These are phyloP conservation scores for Chrysocyon brachyurus DNA, from an alignment of 2,797 vertebrate genomes.

Conservation along the genomic window DNA sequence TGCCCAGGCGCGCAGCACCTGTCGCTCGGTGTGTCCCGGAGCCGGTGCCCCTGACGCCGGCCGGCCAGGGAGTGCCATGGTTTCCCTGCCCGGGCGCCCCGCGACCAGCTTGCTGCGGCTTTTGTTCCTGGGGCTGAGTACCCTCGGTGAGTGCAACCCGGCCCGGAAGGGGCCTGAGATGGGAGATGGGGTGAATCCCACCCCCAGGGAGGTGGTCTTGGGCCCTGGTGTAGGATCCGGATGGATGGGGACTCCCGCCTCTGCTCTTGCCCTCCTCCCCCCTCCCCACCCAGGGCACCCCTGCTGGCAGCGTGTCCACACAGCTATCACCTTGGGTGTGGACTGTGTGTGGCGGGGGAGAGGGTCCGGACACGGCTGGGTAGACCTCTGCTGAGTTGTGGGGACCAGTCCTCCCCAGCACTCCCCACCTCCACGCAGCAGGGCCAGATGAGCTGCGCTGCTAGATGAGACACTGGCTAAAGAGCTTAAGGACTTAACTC, in stretches of 20 bases:
- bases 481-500: constrained; percentile 83
- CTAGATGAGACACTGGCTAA: constrained; percentile 76
- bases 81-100: neutral
- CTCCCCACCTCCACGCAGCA: neutral
- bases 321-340: neutral
- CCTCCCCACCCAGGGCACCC: neutral
- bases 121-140: constrained; percentile 79
- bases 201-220: neutral
- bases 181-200: neutral
- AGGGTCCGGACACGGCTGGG: neutral
- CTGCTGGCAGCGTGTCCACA: neutral
- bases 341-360: neutral
- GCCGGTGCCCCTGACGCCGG: neutral
- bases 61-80: constrained; percentile 72
- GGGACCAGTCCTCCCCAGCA: neutral
- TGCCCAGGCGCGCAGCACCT: constrained; percentile 41
- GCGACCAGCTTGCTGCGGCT: constrained; percentile 31
- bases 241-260: neutral
- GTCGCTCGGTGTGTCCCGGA: constrained; percentile 7
- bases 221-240: neutral
- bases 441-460: constrained; percentile 71
- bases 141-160: constrained; percentile 77
- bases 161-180: neutral
- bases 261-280: neutral
- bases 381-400: neutral